Evolutionary conservation across 2,113 vertebrate species (phyloP), one percentile per base, ranked within the genome.

Genomic region (Peromyscus leucopus): DNA sequence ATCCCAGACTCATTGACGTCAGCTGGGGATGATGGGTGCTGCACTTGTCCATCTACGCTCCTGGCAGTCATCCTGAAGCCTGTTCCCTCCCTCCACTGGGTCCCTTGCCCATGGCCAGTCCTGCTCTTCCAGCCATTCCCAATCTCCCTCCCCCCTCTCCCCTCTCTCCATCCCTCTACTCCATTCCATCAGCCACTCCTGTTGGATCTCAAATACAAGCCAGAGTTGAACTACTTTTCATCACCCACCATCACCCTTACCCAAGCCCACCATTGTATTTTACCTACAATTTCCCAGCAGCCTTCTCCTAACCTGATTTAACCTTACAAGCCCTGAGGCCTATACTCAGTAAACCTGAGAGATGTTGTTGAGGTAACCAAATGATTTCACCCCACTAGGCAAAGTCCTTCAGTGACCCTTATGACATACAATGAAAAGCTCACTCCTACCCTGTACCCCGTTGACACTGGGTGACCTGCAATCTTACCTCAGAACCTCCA

Each of bases 401-500:
- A 83, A 59, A 69, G 57, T 11, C 13, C 57, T 83, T 19, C 55
- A 87, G 5, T 0, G 0, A 11, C 3, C 11, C 28, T 74, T 24
- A 7, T 31, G 51, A 72, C 72, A 21, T 4, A 19, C 72, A 72
- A 12, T 89, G 55, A 55, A 89, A 89, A 89, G 8, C 51, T 33
- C 24, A 33, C 31, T 39, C 2, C 82, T 69, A 1, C 21, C 12
- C 7, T 1, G 22, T 3, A 0, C 21, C 8, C 48, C 28, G 1
- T 1, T 22, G 33, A 55, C 16, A n/a, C 26, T 91, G 84, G 1
- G 57, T 55, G 57, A 51, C 5, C 80, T 46, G 12, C 36, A 4
- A 17, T 10, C 63, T 48, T 33, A 36, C 16, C 17, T 39, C 21
- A 21, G 57, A 1, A 28, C 57, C 24, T 15, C 9, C 33, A 2